A percentile compares a stretch with the other conserved stretches of the same genome.
These are phyloP conservation scores for Lissonota sp. DNA, from an alignment of 2,888 invertebrate genomes.

Conservation along the genomic window DNA sequence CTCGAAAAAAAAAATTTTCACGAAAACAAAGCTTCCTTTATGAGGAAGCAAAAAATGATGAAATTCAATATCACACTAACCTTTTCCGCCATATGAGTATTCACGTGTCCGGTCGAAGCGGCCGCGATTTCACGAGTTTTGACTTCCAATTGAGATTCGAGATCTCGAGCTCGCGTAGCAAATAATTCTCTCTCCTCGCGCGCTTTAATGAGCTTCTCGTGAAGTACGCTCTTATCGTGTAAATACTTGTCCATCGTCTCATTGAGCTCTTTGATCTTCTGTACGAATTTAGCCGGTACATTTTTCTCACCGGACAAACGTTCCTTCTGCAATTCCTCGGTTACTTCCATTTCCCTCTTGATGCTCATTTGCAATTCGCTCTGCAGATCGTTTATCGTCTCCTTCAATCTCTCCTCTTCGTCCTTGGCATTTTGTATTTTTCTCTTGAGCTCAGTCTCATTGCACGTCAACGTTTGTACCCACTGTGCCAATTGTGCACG, in stretches of 20 bases:
- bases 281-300: conserved; percentile 78
- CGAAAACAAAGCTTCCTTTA: no score
- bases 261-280: conserved; percentile 80
- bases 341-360: conserved; percentile 70
- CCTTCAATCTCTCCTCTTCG: conserved; percentile 81
- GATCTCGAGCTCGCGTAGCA: conserved; percentile 67
- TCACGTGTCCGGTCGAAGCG: conserved; percentile 22
- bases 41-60: no score
- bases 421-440: conserved; percentile 78
- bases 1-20: no score
- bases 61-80: conserved; percentile 15
- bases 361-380: conserved; percentile 68
- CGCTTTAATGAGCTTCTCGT: conserved; percentile 74
- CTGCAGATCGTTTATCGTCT: conserved; percentile 74
- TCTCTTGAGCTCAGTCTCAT: conserved; percentile 87
- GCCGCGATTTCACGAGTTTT: conserved; percentile 48
- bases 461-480: conserved; percentile 87
- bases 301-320: conserved; percentile 81
- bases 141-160: conserved; percentile 72
- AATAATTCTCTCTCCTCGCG: conserved; percentile 75
- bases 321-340: conserved; percentile 69
- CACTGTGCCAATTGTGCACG: conserved; percentile 75
- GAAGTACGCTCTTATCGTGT: conserved; percentile 72
- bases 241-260: conserved; percentile 71
- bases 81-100: conserved; percentile 51